Conservation (phyloP, 2,113 vertebrate species). For the Tenebrosternarchus preto region DNA sequence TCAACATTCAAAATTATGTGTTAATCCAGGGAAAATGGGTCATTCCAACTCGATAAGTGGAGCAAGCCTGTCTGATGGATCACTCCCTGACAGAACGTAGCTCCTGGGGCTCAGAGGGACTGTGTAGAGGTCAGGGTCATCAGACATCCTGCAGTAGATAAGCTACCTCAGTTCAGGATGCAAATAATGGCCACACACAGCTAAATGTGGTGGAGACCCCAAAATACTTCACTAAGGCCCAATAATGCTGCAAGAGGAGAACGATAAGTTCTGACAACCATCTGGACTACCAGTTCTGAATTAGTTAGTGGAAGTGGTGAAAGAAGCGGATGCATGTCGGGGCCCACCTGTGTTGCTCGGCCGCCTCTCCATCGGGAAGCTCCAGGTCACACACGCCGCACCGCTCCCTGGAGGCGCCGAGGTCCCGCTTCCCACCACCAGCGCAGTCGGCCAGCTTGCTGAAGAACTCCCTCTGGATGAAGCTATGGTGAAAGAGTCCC, state of each 20-base stretch:
- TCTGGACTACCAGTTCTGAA: neutral
- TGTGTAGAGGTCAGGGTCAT: conserved; percentile 72
- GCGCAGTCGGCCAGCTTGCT: conserved; percentile 92
- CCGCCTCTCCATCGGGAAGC: conserved; percentile 87
- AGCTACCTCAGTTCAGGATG: conserved; percentile 65
- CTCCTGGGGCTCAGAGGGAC: conserved; percentile 34
- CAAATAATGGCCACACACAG: conserved; percentile 79
- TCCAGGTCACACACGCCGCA: conserved; percentile 92
- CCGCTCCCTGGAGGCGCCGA: conserved; percentile 78
- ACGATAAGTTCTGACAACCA: neutral
- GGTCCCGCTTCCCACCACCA: conserved; percentile 85
- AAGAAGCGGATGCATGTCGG: too few relatives aligned
- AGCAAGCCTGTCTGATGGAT: conserved; percentile 13
- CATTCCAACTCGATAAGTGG: neutral
- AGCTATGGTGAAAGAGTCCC: conserved; percentile 88
- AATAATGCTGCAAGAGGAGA: neutral
- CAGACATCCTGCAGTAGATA: too few relatives aligned
- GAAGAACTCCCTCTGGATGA: conserved; percentile 95
- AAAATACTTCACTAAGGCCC: neutral
- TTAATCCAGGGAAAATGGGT: neutral
- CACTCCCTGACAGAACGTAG: conserved; percentile 23
- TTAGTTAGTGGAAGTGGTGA: too few relatives aligned
- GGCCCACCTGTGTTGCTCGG: conserved; percentile 93
- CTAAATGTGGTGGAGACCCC: neutral
- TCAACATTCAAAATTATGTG: neutral